Conservation (phyloP, 2,797 vertebrate species). For the Hydrocynus forskahlii region DNA sequence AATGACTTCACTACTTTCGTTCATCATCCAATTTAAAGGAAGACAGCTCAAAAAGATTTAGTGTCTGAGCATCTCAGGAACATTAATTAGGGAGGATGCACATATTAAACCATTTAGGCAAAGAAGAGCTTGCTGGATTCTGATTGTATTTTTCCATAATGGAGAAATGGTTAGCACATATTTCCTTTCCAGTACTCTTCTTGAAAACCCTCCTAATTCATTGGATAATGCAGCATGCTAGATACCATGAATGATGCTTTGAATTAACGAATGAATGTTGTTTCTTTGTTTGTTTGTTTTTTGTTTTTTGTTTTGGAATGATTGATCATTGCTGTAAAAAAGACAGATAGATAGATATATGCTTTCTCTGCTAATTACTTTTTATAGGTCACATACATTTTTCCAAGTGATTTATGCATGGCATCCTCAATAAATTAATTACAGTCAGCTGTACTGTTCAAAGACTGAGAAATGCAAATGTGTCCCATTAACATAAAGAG, state of each 20-base stretch:
- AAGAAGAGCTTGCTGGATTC: too few relatives aligned
- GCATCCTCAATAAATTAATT: constrained; percentile 68
- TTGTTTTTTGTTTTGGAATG: too few relatives aligned
- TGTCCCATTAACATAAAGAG: constrained; percentile 61
- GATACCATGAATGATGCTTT: not conserved
- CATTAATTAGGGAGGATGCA: not conserved
- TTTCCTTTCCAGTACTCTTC: not conserved
- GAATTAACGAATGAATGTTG: not conserved
- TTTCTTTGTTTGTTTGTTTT: not conserved
- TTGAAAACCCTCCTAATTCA: not conserved
- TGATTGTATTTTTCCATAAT: too few relatives aligned
- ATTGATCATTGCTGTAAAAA: not conserved
- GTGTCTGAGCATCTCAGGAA: not conserved
- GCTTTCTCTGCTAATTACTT: constrained; percentile 60
- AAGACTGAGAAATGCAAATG: constrained; percentile 69
- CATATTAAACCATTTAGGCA: too few relatives aligned
- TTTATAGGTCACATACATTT: constrained; percentile 67
- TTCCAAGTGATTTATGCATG: constrained; percentile 68
- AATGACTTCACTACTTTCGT: not conserved
- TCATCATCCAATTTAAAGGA: not conserved
- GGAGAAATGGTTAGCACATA: not conserved
- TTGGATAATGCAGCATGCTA: not conserved
- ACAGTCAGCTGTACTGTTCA: constrained; percentile 62
- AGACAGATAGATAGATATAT: not conserved
- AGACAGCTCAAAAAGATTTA: not conserved